phyloP scores from a whole-genome alignment of 2,888 invertebrate species.

The Meiosimyza decipiens region DNA sequence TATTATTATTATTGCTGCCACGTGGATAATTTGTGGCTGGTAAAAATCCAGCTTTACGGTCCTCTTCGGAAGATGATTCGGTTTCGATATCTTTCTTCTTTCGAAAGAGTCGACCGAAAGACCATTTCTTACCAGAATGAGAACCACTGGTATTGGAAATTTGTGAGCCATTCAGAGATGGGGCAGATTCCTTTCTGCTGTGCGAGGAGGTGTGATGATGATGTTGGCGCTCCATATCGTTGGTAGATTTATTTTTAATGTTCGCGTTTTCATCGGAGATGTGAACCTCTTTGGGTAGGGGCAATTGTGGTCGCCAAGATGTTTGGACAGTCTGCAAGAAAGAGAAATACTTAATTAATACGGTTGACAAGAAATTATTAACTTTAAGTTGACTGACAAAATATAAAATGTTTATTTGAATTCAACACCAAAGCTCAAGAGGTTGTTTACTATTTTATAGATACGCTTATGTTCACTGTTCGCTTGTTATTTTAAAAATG shows the following conservation, averaged over 20 bases:
- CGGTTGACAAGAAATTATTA: neutral
- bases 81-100: slow-evolving; percentile 73
- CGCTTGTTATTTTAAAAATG: too few species aligned
- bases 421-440: too few species aligned
- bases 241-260: slow-evolving; percentile 45
- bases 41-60: slow-evolving; percentile 66
- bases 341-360: neutral
- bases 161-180: slow-evolving; percentile 42
- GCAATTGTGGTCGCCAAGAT: slow-evolving; percentile 66
- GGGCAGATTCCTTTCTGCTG: slow-evolving; percentile 42
- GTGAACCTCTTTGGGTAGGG: slow-evolving; percentile 63
- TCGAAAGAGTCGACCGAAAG: slow-evolving; percentile 81
- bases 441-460: too few species aligned
- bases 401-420: too few species aligned
- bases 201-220: slow-evolving; percentile 46
- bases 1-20: slow-evolving; percentile 45
- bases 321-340: slow-evolving; percentile 66
- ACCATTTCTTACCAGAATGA: slow-evolving; percentile 75
- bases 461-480: too few species aligned
- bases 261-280: slow-evolving; percentile 54
- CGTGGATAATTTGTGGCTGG: slow-evolving; percentile 56
- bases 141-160: slow-evolving; percentile 47
- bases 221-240: slow-evolving; percentile 47
- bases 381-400: too few species aligned
- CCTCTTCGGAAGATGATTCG: slow-evolving; percentile 66